A percentile compares a stretch with the other conserved stretches of the same genome.
Evolutionary conservation across 30 jellyfish, hydroid and myxozoan species (phyloP).

Genomic region (Catostylus mosaicus): DNA sequence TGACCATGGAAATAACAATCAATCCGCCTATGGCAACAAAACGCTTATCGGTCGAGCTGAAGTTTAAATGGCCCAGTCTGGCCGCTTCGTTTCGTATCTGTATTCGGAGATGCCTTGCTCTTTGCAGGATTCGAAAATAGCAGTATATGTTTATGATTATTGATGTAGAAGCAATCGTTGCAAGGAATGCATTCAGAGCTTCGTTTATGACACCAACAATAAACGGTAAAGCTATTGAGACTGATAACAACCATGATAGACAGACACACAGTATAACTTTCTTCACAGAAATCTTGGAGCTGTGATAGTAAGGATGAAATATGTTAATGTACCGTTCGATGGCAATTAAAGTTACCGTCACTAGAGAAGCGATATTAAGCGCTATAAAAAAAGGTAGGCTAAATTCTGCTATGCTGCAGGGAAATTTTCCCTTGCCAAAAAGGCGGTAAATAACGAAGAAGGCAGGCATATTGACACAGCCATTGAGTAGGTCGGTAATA

Average conservation of each 20-base stretch:
- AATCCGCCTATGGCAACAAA: constrained; percentile 30
- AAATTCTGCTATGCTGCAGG: constrained; percentile 11
- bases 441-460: constrained; percentile 11
- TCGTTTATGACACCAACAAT: neutral
- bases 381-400: constrained; percentile 17
- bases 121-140: constrained; percentile 11
- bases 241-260: constrained; percentile 25
- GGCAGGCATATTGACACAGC: constrained; percentile 14
- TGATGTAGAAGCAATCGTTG: constrained; percentile 9
- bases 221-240: neutral
- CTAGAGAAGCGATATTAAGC: constrained; percentile 26
- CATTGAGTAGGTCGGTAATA: constrained; percentile 29
- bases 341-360: constrained; percentile 29
- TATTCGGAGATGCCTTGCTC: constrained; percentile 28
- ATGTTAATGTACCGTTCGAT: constrained; percentile 43
- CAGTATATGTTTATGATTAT: constrained; percentile 8
- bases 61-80: constrained; percentile 9
- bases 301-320: constrained; percentile 45
- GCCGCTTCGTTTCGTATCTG: constrained; percentile 17
- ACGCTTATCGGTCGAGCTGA: neutral
- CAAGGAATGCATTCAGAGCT: neutral
- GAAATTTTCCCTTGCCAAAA: constrained; percentile 4
- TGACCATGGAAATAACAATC: constrained; percentile 21
- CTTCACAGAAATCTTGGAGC: neutral
- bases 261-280: neutral